These are phyloP conservation scores for Bellardia bayeri DNA, from an alignment of 2,888 invertebrate genomes.

Conservation along the genomic window DNA sequence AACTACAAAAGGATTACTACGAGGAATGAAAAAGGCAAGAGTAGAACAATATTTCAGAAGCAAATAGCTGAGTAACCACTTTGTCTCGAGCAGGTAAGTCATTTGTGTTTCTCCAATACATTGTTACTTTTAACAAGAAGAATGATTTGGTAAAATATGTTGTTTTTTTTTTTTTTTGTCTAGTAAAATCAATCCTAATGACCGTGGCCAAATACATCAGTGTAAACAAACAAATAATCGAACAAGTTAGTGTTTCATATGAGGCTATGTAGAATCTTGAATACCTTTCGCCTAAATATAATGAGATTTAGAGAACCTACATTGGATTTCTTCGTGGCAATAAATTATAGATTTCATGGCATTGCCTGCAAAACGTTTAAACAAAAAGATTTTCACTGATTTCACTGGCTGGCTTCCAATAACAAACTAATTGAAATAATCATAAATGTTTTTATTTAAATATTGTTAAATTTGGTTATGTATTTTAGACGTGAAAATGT, in stretches of 20 bases:
- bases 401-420: too few species aligned
- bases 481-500: too few species aligned
- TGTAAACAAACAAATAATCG: not conserved
- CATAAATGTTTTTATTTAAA: too few species aligned
- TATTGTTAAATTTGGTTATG: too few species aligned
- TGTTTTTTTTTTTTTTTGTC: not conserved
- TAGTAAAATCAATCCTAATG: constrained; percentile 20
- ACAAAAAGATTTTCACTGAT: too few species aligned
- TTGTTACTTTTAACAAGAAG: constrained; percentile 45
- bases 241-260: not conserved
- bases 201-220: constrained; percentile 7
- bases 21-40: not conserved
- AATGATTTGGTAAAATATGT: constrained; percentile 23
- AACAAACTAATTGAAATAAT: too few species aligned
- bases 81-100: constrained; percentile 45
- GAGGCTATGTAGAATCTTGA: too few species aligned
- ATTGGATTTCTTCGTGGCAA: too few species aligned
- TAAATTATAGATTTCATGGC: too few species aligned
- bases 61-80: constrained; percentile 10
- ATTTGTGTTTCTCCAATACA: not conserved
- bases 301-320: too few species aligned
- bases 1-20: constrained; percentile 3
- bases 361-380: too few species aligned
- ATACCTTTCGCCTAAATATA: too few species aligned
- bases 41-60: constrained; percentile 8